Percentiles rank a stretch among this genome's conserved stretches.
phyloP scores from a whole-genome alignment of 2,797 vertebrate genomes.

The Leuciscus waleckii region DNA sequence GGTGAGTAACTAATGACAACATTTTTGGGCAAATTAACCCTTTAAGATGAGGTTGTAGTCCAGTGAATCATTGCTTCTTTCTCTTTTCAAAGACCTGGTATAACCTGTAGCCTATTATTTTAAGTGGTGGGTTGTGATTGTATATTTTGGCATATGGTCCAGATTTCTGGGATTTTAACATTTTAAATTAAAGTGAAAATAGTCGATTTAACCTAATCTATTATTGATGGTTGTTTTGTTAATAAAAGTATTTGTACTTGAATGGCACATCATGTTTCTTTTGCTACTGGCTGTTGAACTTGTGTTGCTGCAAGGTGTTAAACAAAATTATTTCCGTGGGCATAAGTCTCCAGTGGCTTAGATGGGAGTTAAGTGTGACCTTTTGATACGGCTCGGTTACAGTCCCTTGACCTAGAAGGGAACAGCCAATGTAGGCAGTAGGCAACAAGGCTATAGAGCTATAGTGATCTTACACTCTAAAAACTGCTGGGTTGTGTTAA shows the following conservation, averaged over 20 bases:
- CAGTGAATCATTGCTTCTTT: neutral
- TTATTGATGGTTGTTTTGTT: neutral
- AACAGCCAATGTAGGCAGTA: neutral
- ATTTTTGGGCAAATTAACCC: too few relatives aligned
- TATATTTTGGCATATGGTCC: neutral
- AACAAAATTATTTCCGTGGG: neutral
- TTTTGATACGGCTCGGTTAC: neutral
- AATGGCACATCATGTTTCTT: neutral
- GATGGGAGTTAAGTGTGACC: neutral
- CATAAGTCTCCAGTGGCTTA: neutral
- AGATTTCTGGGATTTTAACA: neutral
- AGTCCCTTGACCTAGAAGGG: neutral
- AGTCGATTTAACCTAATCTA: neutral
- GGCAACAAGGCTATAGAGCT: neutral
- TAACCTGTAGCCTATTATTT: neutral
- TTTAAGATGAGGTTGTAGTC: neutral
- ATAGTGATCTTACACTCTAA: constrained; percentile 2
- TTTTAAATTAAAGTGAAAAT: neutral
- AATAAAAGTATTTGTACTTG: neutral
- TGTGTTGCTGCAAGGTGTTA: neutral
- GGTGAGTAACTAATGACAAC: too few relatives aligned
- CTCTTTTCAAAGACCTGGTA: neutral
- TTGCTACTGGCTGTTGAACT: neutral
- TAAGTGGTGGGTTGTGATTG: neutral
- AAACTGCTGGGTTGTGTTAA: too few relatives aligned